Percentiles rank a stretch among this genome's conserved stretches.
Evolutionary conservation across 2,888 invertebrate species (phyloP).

Genomic region (Drosophila helvetica): DNA sequence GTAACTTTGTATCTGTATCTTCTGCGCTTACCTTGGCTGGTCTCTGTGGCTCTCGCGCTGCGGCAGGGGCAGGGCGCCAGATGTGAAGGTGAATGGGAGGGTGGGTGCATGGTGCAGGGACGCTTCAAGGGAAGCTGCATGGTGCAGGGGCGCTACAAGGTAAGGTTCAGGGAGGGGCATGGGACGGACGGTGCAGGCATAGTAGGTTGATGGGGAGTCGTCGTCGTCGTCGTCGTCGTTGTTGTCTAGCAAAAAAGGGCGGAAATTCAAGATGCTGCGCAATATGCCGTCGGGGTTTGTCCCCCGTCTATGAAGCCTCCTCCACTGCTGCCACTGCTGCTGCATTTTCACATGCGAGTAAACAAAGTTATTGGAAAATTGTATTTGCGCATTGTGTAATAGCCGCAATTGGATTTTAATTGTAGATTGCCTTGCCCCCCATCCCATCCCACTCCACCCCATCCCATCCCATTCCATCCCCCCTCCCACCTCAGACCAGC

Average conservation of each 20-base stretch:
- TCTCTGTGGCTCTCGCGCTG: constrained; percentile 1
- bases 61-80: not conserved
- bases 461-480: no score
- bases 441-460: not conserved
- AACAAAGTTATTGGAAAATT: constrained; percentile 69
- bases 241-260: constrained; percentile 51
- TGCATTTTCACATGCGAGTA: constrained; percentile 67
- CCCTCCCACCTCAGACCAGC: not conserved
- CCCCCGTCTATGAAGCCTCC: not conserved
- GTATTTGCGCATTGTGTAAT: constrained; percentile 63
- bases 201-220: constrained; percentile 13
- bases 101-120: not conserved
- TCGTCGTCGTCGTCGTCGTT: constrained; percentile 12
- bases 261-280: constrained; percentile 75
- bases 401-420: constrained; percentile 71
- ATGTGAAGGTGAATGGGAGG: not conserved
- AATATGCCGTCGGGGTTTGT: constrained; percentile 47
- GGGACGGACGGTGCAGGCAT: not conserved
- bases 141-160: not conserved
- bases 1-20: constrained; percentile 36
- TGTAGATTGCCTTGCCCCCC: constrained; percentile 44
- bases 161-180: not conserved
- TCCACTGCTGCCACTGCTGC: not conserved
- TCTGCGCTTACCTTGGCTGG: constrained; percentile 56
- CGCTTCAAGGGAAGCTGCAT: not conserved